A percentile compares a stretch with the other conserved stretches of the same genome.
These are phyloP conservation scores for Euwallacea similis DNA, from an alignment of 1,140 invertebrate genomes.

Conservation along the genomic window DNA sequence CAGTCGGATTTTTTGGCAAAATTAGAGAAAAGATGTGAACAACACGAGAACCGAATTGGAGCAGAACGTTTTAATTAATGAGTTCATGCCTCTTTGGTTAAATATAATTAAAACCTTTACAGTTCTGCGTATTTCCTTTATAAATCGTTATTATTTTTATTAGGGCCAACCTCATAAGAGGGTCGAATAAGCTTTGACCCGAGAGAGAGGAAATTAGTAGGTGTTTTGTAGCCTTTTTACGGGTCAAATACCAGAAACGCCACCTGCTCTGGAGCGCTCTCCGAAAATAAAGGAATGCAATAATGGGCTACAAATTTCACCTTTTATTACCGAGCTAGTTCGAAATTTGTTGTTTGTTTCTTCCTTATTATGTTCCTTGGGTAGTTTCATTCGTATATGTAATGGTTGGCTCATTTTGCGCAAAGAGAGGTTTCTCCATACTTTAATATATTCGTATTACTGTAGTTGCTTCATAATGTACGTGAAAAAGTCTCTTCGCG, in stretches of 20 bases:
- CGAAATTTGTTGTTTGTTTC: conserved; percentile 8
- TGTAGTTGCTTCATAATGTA: no score
- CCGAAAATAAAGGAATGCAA: conserved; percentile 15
- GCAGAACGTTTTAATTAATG: neutral
- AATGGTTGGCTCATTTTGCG: no score
- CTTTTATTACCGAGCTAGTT: conserved; percentile 12
- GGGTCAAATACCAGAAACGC: conserved; percentile 20
- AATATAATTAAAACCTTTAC: neutral
- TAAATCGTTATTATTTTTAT: conserved; percentile 1
- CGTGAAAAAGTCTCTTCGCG: no score
- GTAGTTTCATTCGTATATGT: no score
- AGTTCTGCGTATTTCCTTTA: neutral
- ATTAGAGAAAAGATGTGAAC: neutral
- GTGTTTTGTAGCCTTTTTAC: conserved; percentile 19
- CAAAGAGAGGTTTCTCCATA: no score
- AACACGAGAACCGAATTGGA: neutral
- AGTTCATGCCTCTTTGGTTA: neutral
- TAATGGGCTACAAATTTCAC: conserved; percentile 19
- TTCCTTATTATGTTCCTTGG: neutral
- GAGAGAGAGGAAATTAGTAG: conserved; percentile 13
- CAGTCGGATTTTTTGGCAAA: neutral
- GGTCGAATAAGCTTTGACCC: conserved; percentile 2
- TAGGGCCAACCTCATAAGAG: neutral
- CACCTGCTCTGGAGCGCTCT: conserved; percentile 10
- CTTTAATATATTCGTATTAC: no score